Conservation (phyloP, 1,140 invertebrate genomes). For the Archivesica marissinica region DNA sequence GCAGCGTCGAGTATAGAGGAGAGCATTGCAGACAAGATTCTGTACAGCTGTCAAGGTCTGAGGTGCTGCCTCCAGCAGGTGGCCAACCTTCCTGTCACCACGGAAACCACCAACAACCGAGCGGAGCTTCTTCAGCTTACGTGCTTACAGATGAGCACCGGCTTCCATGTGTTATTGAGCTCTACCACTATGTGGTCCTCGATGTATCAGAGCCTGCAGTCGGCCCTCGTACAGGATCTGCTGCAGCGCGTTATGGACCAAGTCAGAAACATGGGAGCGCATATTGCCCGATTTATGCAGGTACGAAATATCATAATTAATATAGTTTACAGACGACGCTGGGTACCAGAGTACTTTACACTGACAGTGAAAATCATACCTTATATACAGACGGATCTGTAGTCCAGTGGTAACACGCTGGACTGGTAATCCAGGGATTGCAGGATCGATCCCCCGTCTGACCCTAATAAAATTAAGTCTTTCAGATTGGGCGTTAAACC, state of each 20-base stretch:
- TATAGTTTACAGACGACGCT: too few species aligned
- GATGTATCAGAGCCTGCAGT: conserved; percentile 67
- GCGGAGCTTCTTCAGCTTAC: conserved; percentile 23
- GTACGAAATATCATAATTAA: conserved; percentile 55
- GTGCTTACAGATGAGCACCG: conserved; percentile 69
- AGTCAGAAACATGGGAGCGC: conserved; percentile 71
- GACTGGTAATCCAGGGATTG: too few species aligned
- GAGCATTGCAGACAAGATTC: conserved; percentile 76
- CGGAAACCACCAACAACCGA: conserved; percentile 48
- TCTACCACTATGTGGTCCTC: conserved; percentile 73
- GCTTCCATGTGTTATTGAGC: conserved; percentile 71
- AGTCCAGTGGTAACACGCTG: too few species aligned
- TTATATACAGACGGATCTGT: too few species aligned
- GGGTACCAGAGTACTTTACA: too few species aligned
- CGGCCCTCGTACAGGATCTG: conserved; percentile 72
- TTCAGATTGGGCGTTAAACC: too few species aligned
- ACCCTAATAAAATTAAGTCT: too few species aligned
- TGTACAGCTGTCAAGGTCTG: conserved; percentile 55
- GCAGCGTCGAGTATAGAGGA: conserved; percentile 71
- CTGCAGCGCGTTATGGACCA: conserved; percentile 68
- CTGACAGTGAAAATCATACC: too few species aligned
- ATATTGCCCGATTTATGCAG: conserved; percentile 78
- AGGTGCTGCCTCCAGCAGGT: conserved; percentile 33
- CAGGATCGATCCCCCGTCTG: too few species aligned
- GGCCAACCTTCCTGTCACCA: conserved; percentile 15